A percentile compares a stretch with the other conserved stretches of the same genome.
phyloP scores from a whole-genome alignment of 2,888 invertebrate species.

The Metellina segmentata region DNA sequence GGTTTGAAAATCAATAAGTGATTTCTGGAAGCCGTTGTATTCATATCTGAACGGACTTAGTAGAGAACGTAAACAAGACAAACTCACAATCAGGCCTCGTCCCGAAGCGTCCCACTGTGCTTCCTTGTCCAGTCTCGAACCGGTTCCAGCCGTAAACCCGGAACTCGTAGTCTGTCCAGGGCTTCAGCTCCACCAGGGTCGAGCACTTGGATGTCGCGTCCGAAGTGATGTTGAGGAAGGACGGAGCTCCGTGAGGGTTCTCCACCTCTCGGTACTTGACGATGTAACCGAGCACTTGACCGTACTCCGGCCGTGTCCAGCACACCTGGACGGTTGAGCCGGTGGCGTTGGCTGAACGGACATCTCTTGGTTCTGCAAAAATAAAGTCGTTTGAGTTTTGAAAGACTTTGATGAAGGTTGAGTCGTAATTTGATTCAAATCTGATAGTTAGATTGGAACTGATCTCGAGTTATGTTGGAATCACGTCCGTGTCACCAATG shows the following conservation, averaged over 20 bases:
- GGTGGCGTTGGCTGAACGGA: conserved; percentile 66
- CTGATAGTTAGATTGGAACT: too few relatives aligned
- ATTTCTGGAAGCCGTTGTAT: neutral
- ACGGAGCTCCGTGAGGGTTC: conserved; percentile 67
- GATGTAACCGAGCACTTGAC: conserved; percentile 73
- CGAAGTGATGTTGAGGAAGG: conserved; percentile 70
- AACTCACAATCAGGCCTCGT: conserved; percentile 76
- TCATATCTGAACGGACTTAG: neutral
- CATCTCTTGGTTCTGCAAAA: conserved; percentile 73
- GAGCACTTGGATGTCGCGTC: conserved; percentile 73
- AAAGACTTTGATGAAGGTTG: too few relatives aligned
- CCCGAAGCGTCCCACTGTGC: conserved; percentile 75
- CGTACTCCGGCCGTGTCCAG: conserved; percentile 70
- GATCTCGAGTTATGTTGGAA: too few relatives aligned
- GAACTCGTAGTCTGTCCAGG: conserved; percentile 77
- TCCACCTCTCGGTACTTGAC: conserved; percentile 72
- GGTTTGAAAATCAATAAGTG: neutral
- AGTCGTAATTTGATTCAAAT: too few relatives aligned
- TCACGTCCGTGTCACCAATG: too few relatives aligned
- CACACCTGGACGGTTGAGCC: conserved; percentile 73
- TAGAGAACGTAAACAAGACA: neutral
- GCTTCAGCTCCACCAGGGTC: conserved; percentile 68
- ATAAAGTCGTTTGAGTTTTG: neutral
- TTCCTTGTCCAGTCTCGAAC: conserved; percentile 76
- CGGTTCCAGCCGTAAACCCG: conserved; percentile 77